Evolutionary conservation across 2,888 invertebrate species (phyloP).

Genomic region (Agonopterix subpropinquella): DNA sequence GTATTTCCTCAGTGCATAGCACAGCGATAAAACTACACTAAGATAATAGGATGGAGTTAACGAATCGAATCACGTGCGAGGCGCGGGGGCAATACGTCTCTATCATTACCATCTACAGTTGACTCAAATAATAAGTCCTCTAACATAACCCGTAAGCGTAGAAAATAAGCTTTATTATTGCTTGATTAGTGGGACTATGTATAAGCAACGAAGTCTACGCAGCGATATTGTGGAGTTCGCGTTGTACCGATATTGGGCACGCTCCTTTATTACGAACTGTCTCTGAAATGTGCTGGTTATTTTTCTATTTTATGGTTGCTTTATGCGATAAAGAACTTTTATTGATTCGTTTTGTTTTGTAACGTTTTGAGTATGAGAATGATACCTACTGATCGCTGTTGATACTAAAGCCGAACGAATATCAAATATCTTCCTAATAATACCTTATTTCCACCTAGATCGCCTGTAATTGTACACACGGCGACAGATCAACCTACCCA

Average conservation of each 20-base stretch:
- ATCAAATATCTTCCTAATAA: too few species aligned
- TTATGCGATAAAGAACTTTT: background rate
- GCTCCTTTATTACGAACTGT: slow-evolving; percentile 1
- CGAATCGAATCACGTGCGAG: slow-evolving; percentile 8
- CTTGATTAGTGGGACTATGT: too few species aligned
- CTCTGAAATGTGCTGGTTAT: background rate
- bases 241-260: background rate
- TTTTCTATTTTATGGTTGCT: background rate
- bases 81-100: slow-evolving; percentile 1
- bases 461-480: too few species aligned
- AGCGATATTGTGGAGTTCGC: background rate
- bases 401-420: too few species aligned
- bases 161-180: too few species aligned
- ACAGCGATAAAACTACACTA: background rate
- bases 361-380: too few species aligned
- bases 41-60: slow-evolving; percentile 2
- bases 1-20: background rate
- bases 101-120: background rate
- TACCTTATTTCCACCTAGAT: too few species aligned
- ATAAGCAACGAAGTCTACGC: background rate
- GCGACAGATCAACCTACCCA: too few species aligned
- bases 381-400: too few species aligned
- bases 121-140: too few species aligned
- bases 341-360: too few species aligned
- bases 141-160: too few species aligned